phyloP scores from a whole-genome alignment of 2,888 invertebrate species.

The Eupsilia transversa region DNA sequence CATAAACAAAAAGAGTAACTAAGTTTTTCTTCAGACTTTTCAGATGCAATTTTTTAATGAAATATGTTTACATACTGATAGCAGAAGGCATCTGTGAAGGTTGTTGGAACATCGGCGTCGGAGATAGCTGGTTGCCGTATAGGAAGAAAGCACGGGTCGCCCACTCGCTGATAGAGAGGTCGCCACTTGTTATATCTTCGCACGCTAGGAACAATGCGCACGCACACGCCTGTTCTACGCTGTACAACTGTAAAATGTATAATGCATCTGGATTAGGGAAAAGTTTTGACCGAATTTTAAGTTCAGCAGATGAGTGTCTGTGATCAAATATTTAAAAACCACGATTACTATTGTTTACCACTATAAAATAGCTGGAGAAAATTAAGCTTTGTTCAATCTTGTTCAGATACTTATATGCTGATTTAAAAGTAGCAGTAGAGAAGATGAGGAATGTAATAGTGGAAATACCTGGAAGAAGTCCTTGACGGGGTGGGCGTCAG shows the following conservation, averaged over 20 bases:
- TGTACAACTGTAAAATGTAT: slow-evolving; percentile 88
- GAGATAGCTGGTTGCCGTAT: slow-evolving; percentile 95
- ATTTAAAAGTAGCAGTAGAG: neutral
- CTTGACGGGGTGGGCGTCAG: slow-evolving; percentile 95
- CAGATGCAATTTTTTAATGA: neutral
- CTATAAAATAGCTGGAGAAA: neutral
- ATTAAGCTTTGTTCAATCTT: neutral
- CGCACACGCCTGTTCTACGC: slow-evolving; percentile 96
- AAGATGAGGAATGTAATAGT: neutral
- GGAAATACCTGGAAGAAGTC: slow-evolving; percentile 94
- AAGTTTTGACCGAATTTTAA: neutral
- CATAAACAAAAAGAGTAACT: neutral
- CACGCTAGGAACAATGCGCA: slow-evolving; percentile 96
- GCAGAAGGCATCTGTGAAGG: slow-evolving; percentile 78
- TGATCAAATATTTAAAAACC: neutral
- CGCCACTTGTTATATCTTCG: slow-evolving; percentile 86
- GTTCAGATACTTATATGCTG: neutral
- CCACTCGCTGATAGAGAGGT: slow-evolving; percentile 94
- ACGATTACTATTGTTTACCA: neutral
- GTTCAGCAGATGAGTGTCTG: neutral
- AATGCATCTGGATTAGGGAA: neutral
- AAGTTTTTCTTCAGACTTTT: neutral
- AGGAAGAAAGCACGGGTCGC: slow-evolving; percentile 97
- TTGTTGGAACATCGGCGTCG: slow-evolving; percentile 76
- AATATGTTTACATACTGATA: slow-evolving; percentile 72